These are phyloP conservation scores for Hirtodrosophila trivittata DNA, from an alignment of 2,888 invertebrate species.

Conservation along the genomic window DNA sequence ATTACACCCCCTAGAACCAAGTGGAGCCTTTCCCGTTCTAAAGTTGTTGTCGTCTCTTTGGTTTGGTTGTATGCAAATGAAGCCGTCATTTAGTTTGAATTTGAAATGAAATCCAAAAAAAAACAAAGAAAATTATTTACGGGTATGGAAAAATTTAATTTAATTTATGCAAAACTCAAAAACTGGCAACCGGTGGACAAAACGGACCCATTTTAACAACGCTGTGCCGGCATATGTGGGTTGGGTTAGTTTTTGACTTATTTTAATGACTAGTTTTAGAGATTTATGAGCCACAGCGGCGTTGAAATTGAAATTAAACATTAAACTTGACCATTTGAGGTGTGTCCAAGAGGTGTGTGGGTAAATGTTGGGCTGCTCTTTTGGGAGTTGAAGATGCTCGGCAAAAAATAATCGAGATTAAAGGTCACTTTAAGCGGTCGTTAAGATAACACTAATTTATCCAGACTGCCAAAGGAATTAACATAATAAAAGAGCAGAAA, in stretches of 20 bases:
- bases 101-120: slow-evolving; percentile 38
- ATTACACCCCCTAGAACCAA: slow-evolving; percentile 22
- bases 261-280: slow-evolving; percentile 68
- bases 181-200: slow-evolving; percentile 48
- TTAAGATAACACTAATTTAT: slow-evolving; percentile 4
- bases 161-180: slow-evolving; percentile 72
- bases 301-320: slow-evolving; percentile 69
- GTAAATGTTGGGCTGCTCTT: slow-evolving; percentile 13
- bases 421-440: slow-evolving; percentile 6
- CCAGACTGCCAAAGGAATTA: neutral
- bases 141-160: slow-evolving; percentile 47
- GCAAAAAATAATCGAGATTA: slow-evolving; percentile 15
- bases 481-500: neutral
- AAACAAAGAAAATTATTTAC: slow-evolving; percentile 10
- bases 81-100: slow-evolving; percentile 54
- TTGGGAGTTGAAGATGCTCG: slow-evolving; percentile 7
- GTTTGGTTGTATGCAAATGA: slow-evolving; percentile 59
- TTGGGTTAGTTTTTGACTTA: slow-evolving; percentile 46
- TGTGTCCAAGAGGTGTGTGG: slow-evolving; percentile 35
- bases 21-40: neutral
- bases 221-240: slow-evolving; percentile 3
- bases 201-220: slow-evolving; percentile 17
- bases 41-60: slow-evolving; percentile 31
- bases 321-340: slow-evolving; percentile 50
- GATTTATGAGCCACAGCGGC: slow-evolving; percentile 70